These are phyloP conservation scores for Streptopelia turtur DNA, from an alignment of 2,797 vertebrate genomes.

Conservation along the genomic window DNA sequence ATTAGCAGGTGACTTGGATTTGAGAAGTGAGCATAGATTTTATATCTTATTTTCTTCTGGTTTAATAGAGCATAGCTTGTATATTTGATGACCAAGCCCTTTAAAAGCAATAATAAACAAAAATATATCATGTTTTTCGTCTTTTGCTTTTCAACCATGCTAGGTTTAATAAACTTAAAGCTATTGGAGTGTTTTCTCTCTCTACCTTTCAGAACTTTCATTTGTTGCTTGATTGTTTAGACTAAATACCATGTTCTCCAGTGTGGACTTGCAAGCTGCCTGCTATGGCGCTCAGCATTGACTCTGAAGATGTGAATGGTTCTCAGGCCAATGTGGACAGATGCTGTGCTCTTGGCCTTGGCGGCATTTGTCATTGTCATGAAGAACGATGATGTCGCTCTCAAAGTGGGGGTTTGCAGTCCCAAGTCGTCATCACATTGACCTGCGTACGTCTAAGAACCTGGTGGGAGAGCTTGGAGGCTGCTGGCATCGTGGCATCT, in stretches of 20 bases:
- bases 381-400: not conserved
- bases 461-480: not conserved
- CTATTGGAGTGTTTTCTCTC: not conserved
- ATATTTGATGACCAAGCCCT: constrained; percentile 69
- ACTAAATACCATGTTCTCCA: not conserved
- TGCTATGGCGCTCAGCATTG: not conserved
- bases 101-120: constrained; percentile 81
- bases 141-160: constrained; percentile 64
- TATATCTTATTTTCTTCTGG: constrained; percentile 67
- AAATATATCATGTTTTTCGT: constrained; percentile 58
- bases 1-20: constrained; percentile 41
- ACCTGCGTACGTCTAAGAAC: rapidly evolving
- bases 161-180: constrained; percentile 55
- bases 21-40: constrained; percentile 57
- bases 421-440: not conserved
- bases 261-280: not conserved
- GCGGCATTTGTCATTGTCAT: not conserved
- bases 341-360: not conserved
- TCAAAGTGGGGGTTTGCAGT: not conserved
- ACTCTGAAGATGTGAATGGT: not conserved
- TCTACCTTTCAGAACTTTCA: not conserved
- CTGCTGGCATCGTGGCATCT: not conserved
- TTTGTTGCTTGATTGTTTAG: constrained; percentile 5
- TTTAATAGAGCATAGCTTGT: constrained; percentile 67
- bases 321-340: not conserved